Base-by-base conservation (phyloP, 2,113 vertebrate species). In the Meleagris gallopavo region DNA sequence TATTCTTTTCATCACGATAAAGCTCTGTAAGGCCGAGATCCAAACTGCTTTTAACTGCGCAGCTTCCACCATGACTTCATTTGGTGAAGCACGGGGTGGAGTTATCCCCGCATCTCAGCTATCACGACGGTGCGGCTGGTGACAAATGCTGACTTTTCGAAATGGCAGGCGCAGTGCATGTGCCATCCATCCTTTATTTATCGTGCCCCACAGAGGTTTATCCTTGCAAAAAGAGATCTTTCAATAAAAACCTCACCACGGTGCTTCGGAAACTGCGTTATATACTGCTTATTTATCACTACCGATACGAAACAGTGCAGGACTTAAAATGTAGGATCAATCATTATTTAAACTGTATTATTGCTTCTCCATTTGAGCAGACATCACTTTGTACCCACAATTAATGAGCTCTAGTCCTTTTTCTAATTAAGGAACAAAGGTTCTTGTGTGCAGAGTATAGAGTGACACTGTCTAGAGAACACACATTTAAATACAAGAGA, bases 401-500 rank as follows among this genome's bases (percentile, higher is more conserved):
- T 97, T 97, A 97, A 97, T 94, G 96, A 98, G 95, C 94, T 96
- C 96, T 80, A 90, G 96, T 94, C 94, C 92, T 94, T 97, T 96
- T 95, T 94, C 97, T 97, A 97, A 98, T 97, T 97, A 97, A 97
- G 94, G 97, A 97, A 97, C 97, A 97, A 97, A 98, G 97, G 97
- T 97, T 94, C 94, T 91, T 87, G 54, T 95, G 92, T 89, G 90
- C 74, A 76, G 82, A 93, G 90, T 95, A 94, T 72, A 96, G 96
- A 95, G 95, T 94, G 95, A 95, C 81, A 80, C 96, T 96, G 97
- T 94, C 97, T 95, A 78, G 84, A 96, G 95, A 96, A 96, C 95
- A 86, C 96, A 97, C 77, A 40, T 93, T 95, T 93, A 90, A 97
- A 95, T 46, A 89, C 75, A 90, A 65, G 66, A 89, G 80, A 96